Evolutionary conservation across 2,888 invertebrate species (phyloP).

Genomic region (Omphaloscelis lunosa): DNA sequence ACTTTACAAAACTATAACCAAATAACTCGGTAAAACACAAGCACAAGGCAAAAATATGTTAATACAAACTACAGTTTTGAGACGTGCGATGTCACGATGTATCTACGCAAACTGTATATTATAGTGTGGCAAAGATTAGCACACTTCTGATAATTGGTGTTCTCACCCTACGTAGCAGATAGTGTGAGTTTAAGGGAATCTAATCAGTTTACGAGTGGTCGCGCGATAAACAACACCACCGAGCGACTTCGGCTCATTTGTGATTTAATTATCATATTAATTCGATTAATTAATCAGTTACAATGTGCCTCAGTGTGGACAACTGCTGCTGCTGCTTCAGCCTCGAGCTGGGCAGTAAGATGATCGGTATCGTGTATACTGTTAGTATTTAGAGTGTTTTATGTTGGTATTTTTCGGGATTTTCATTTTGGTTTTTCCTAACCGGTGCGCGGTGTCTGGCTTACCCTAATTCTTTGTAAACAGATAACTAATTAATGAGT

Average conservation of each 20-base stretch:
- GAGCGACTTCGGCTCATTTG: constrained; percentile 2
- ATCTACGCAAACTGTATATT: constrained; percentile 3
- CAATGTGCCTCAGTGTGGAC: constrained; percentile 73
- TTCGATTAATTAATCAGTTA: constrained; percentile 26
- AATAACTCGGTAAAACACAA: not conserved
- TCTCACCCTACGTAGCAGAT: constrained; percentile 57
- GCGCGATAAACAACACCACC: constrained; percentile 38
- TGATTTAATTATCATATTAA: constrained; percentile 36
- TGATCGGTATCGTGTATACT: constrained; percentile 72
- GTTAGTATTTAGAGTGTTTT: constrained; percentile 66
- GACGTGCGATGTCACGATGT: not conserved
- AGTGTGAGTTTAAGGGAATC: constrained; percentile 54
- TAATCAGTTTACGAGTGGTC: constrained; percentile 64
- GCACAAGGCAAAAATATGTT: not conserved
- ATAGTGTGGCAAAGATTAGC: constrained; percentile 45
- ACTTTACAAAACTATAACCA: constrained; percentile 13
- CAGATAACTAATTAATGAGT: not conserved
- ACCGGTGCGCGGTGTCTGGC: not conserved
- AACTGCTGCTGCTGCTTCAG: constrained; percentile 76
- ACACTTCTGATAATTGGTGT: constrained; percentile 50
- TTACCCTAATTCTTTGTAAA: constrained; percentile 27
- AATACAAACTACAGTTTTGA: not conserved
- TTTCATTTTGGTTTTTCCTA: not conserved
- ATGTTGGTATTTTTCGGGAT: not conserved
- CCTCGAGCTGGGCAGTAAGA: constrained; percentile 75